phyloP scores from a whole-genome alignment of 2,797 vertebrate species.

The Mormyrops attenuatus region DNA sequence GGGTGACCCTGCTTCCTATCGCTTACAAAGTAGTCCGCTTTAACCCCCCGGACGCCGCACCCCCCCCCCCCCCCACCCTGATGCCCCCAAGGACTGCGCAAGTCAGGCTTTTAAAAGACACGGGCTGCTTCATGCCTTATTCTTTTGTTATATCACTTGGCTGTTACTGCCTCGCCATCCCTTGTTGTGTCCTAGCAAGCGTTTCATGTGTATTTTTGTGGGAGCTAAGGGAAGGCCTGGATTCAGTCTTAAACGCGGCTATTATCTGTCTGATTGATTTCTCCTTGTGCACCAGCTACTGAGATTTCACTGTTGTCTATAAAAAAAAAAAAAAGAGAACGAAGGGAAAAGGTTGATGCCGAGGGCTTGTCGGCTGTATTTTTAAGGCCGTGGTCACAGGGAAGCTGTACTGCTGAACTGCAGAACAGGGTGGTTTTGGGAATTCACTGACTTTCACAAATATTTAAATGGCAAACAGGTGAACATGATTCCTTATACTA shows the following conservation, averaged over 20 bases:
- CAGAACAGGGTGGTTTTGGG: constrained; percentile 11
- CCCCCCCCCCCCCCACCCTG: too few species aligned
- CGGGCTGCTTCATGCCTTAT: not conserved
- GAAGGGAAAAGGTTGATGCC: not conserved
- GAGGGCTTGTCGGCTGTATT: not conserved
- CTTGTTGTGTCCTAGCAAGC: not conserved
- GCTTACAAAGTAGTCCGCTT: constrained; percentile 45
- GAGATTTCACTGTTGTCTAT: not conserved
- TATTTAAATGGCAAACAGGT: constrained; percentile 22
- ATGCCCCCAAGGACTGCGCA: constrained; percentile 21
- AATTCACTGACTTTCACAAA: constrained; percentile 22
- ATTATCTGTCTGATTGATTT: constrained; percentile 18
- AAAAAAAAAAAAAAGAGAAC: not conserved
- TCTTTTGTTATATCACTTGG: constrained; percentile 7
- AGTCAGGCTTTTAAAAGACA: constrained; percentile 29
- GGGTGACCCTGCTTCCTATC: constrained; percentile 41
- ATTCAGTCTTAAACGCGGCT: constrained; percentile 11
- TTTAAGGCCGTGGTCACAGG: constrained; percentile 14
- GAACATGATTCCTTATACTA: constrained; percentile 1
- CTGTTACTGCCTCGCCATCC: not conserved
- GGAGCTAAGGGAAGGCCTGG: constrained; percentile 12
- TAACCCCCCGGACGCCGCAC: constrained; percentile 35
- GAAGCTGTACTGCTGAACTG: constrained; percentile 21
- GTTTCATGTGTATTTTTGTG: constrained; percentile 4
- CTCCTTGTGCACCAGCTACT: not conserved